phyloP scores from a whole-genome alignment of 2,113 vertebrate genomes.

The Redunca redunca region DNA sequence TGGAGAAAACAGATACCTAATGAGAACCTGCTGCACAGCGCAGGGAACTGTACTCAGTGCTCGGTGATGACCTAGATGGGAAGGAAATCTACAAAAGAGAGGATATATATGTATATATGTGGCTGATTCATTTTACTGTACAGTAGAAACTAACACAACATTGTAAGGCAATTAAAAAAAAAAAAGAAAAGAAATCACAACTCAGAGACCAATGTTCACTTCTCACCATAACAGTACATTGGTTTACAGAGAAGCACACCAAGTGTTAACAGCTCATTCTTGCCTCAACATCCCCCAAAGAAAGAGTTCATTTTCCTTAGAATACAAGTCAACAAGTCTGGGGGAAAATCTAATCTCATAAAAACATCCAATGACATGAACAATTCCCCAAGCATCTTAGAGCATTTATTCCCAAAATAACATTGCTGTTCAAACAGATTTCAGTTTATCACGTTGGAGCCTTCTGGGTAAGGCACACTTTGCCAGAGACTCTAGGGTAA shows the following conservation, averaged over 20 bases:
- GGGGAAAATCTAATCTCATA: background rate
- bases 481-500: background rate
- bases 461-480: background rate
- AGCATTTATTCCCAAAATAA: conserved; percentile 41
- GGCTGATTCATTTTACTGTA: background rate
- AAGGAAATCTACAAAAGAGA: background rate
- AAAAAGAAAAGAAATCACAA: background rate
- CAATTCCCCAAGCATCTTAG: conserved; percentile 27
- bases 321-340: background rate
- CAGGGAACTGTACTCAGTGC: background rate
- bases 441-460: background rate
- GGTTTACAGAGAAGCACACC: background rate
- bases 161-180: background rate
- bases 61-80: background rate
- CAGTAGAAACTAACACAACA: background rate
- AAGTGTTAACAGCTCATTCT: background rate
- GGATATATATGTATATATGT: background rate
- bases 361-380: background rate
- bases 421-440: conserved; percentile 36
- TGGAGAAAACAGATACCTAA: background rate
- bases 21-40: background rate
- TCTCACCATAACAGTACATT: background rate
- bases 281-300: background rate
- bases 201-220: background rate
- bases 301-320: conserved; percentile 16